Conservation (phyloP, 2,797 vertebrate genomes). For the Sebastolobus alascanus region DNA sequence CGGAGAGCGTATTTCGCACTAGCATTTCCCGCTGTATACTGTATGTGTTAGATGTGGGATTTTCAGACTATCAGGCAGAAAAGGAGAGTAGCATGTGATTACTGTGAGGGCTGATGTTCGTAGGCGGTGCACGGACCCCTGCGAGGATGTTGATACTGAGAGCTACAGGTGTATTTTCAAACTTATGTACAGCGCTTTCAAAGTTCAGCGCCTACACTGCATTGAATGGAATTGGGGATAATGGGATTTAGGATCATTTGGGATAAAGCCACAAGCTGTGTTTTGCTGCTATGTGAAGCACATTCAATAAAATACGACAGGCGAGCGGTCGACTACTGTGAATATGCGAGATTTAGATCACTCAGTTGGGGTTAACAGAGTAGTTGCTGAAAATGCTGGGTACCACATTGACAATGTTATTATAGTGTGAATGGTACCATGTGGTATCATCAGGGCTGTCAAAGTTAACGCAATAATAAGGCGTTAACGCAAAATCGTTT, state of each 20-base stretch:
- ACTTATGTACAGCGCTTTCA: background rate
- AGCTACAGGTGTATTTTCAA: constrained; percentile 16
- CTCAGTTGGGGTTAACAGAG: background rate
- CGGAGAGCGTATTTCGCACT: background rate
- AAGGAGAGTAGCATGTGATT: constrained; percentile 6
- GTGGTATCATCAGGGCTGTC: too few relatives aligned
- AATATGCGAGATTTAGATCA: background rate
- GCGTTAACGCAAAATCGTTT: too few relatives aligned
- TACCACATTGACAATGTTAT: too few relatives aligned
- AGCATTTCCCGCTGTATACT: constrained; percentile 4
- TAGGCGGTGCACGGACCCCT: background rate
- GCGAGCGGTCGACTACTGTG: background rate
- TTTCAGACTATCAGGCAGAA: constrained; percentile 2
- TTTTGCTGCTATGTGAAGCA: background rate
- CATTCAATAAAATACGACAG: background rate
- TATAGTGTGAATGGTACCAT: too few relatives aligned
- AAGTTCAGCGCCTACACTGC: constrained; percentile 2
- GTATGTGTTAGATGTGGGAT: constrained; percentile 12
- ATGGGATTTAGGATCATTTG: constrained; percentile 7
- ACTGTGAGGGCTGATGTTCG: background rate
- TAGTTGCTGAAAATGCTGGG: background rate
- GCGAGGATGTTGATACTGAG: constrained; percentile 3
- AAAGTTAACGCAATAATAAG: too few relatives aligned
- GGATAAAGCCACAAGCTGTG: background rate
- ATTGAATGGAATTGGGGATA: background rate